A percentile compares a stretch with the other conserved stretches of the same genome.
phyloP scores from a whole-genome alignment of 2,113 vertebrate genomes.

The Nyctibius bracteatus region DNA sequence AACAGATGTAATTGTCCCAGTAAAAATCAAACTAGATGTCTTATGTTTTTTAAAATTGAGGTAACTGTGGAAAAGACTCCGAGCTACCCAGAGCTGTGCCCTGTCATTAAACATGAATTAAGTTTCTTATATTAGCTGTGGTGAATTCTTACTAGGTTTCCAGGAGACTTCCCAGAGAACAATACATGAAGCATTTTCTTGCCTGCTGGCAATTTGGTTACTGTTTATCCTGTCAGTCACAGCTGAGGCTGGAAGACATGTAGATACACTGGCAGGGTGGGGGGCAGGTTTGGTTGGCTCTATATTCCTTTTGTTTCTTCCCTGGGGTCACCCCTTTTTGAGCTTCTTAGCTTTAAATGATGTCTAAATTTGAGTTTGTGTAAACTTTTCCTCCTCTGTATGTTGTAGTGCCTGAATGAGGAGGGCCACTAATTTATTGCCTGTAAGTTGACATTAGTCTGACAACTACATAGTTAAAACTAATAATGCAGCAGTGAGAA shows the following conservation, averaged over 20 bases:
- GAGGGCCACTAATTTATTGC: not conserved
- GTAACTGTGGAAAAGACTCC: not conserved
- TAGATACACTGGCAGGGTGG: too few relatives aligned
- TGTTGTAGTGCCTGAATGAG: not conserved
- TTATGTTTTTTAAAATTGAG: not conserved
- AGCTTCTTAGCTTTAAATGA: not conserved
- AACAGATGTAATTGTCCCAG: not conserved
- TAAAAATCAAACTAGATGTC: not conserved
- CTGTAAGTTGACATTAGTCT: not conserved
- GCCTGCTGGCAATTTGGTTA: not conserved
- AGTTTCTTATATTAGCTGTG: not conserved
- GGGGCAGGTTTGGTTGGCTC: not conserved
- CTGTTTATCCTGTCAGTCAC: constrained; percentile 8
- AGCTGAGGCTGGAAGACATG: not conserved
- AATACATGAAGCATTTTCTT: not conserved
- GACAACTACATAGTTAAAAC: not conserved
- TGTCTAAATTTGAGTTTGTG: not conserved
- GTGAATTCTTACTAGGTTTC: constrained; percentile 20
- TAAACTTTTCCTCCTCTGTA: accelerated
- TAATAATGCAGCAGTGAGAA: not conserved
- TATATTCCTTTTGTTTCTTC: not conserved
- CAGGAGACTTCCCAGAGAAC: not conserved
- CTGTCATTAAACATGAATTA: not conserved
- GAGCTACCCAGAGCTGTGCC: not conserved
- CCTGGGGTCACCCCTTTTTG: not conserved